Percentiles rank a stretch among this genome's conserved stretches.
Evolutionary conservation across 2,888 invertebrate genomes (phyloP).

Genomic region (Plebejus melissa): DNA sequence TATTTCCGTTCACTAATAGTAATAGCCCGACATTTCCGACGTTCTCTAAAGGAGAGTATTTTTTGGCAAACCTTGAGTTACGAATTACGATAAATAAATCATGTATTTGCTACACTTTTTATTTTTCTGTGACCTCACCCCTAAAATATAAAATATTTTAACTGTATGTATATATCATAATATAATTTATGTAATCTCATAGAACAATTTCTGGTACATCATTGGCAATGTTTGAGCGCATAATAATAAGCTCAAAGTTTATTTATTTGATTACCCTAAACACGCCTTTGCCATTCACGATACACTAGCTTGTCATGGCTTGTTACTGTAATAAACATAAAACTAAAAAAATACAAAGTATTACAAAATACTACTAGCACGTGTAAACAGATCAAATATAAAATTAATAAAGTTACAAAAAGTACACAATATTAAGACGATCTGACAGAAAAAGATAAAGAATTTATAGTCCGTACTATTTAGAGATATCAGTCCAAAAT

Average conservation of each 20-base stretch:
- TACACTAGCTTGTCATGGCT: conserved; percentile 11
- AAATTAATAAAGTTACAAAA: conserved; percentile 18
- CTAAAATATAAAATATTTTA: background rate
- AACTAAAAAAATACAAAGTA: conserved; percentile 15
- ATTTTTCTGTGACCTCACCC: background rate
- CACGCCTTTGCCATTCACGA: background rate
- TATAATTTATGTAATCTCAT: background rate
- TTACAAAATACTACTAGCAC: conserved; percentile 18
- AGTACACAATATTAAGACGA: conserved; percentile 2
- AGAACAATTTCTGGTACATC: background rate
- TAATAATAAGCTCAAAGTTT: background rate
- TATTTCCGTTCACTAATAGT: conserved; percentile 15
- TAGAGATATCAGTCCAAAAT: background rate
- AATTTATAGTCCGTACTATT: background rate
- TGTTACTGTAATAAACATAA: conserved; percentile 1
- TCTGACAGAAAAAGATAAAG: background rate
- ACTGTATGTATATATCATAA: background rate
- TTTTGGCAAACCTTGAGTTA: background rate
- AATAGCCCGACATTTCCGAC: background rate
- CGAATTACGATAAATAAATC: background rate
- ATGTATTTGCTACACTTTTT: background rate
- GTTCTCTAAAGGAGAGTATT: background rate
- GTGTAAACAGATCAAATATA: conserved; percentile 1
- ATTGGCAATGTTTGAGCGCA: background rate
- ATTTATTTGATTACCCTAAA: background rate